A percentile compares a stretch with the other conserved stretches of the same genome.
Evolutionary conservation across 2,888 invertebrate genomes (phyloP).

Genomic region (Drosophila pullipes): DNA sequence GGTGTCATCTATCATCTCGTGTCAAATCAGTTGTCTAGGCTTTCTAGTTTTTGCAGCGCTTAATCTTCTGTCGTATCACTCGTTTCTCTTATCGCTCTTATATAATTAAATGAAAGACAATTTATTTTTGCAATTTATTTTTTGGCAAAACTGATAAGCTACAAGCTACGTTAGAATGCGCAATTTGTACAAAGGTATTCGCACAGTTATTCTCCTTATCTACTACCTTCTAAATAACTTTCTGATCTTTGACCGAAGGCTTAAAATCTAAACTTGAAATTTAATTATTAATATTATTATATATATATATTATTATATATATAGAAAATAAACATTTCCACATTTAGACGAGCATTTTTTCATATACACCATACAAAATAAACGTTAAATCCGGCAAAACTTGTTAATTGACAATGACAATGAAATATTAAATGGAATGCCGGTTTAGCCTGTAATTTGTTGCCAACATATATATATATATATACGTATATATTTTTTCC

Average conservation of each 20-base stretch:
- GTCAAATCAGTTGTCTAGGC: conserved; percentile 10
- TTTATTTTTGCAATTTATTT: conserved; percentile 18
- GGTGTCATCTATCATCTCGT: conserved; percentile 38
- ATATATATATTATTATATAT: background rate
- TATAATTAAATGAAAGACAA: conserved; percentile 46
- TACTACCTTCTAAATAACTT: conserved; percentile 7
- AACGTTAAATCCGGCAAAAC: conserved; percentile 5
- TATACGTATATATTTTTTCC: background rate
- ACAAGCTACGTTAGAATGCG: background rate
- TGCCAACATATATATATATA: background rate
- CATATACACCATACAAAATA: background rate
- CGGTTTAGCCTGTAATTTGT: conserved; percentile 15
- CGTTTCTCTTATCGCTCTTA: conserved; percentile 37
- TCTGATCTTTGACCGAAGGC: background rate
- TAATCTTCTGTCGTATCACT: conserved; percentile 21
- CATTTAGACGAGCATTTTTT: background rate
- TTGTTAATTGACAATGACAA: conserved; percentile 10
- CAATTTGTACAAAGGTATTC: conserved; percentile 3
- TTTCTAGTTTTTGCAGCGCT: conserved; percentile 11
- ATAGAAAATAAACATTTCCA: background rate
- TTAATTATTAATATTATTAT: background rate
- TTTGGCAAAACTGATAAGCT: conserved; percentile 40
- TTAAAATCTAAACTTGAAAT: background rate
- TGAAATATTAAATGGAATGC: conserved; percentile 18
- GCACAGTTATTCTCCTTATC: no score